These are phyloP conservation scores for Gopherus evgoodei DNA, from an alignment of 2,113 vertebrate species.

Conservation along the genomic window DNA sequence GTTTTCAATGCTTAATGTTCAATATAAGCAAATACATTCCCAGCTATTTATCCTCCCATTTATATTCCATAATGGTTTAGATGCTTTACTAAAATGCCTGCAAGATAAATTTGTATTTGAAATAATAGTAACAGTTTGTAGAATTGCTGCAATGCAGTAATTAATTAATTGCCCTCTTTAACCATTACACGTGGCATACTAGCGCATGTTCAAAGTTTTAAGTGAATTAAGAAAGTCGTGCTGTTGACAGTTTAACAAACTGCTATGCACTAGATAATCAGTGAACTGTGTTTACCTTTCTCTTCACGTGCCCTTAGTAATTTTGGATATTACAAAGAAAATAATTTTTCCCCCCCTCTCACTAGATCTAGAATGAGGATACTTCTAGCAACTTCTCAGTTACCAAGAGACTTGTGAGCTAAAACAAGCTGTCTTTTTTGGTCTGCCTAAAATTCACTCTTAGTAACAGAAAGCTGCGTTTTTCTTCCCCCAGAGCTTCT, in stretches of 20 bases:
- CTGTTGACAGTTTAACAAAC: background rate
- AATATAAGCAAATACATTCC: background rate
- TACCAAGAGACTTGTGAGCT: background rate
- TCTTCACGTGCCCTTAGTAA: background rate
- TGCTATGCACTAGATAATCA: background rate
- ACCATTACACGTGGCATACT: fast-evolving
- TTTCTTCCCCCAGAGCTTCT: background rate
- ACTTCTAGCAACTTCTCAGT: background rate
- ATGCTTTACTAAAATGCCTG: background rate
- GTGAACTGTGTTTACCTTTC: background rate
- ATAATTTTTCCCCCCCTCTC: background rate
- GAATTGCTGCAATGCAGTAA: background rate
- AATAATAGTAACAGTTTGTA: background rate
- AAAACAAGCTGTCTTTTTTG: background rate
- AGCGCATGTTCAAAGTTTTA: background rate
- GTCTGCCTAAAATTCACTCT: background rate
- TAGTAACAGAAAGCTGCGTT: background rate
- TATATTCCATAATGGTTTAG: background rate
- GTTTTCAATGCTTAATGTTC: background rate
- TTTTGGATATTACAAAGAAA: background rate
- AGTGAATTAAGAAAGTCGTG: background rate
- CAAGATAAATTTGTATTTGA: background rate
- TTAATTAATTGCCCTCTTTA: background rate
- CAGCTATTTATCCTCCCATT: background rate
- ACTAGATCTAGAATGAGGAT: background rate